Evolutionary conservation across 2,797 vertebrate species (phyloP).

Genomic region (Sorex maritimensis): DNA sequence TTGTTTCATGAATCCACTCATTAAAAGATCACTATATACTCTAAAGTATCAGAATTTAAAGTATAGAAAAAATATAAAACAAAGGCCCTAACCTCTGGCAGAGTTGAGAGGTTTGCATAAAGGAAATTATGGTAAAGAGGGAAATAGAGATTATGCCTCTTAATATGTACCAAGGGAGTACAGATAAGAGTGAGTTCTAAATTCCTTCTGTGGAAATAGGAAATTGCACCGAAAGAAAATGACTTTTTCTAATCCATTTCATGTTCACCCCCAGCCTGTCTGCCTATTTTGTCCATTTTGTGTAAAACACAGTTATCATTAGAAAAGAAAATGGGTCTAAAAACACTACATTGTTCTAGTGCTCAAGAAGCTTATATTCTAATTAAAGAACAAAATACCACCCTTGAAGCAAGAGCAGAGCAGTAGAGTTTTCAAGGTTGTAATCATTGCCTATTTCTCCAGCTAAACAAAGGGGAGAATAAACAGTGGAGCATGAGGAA

Average conservation of each 20-base stretch:
- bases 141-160: neutral
- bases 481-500: neutral
- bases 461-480: constrained; percentile 55
- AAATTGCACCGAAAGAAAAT: constrained; percentile 33
- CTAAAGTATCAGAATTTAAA: neutral
- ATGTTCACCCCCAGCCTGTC: neutral
- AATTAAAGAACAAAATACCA: constrained; percentile 79
- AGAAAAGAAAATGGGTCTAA: constrained; percentile 35
- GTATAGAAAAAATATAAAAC: neutral
- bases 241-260: constrained; percentile 18
- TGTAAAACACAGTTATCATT: constrained; percentile 47
- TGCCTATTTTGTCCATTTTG: constrained; percentile 23
- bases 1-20: constrained; percentile 19
- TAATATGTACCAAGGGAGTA: neutral
- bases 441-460: constrained; percentile 47
- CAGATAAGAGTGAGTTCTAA: constrained; percentile 3
- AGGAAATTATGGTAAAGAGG: neutral
- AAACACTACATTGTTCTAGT: constrained; percentile 54
- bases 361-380: constrained; percentile 73
- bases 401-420: constrained; percentile 52
- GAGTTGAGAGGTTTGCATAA: neutral
- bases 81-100: neutral
- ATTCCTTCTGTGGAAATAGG: neutral
- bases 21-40: neutral
- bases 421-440: constrained; percentile 25